A percentile compares a stretch with the other conserved stretches of the same genome.
Evolutionary conservation across 2,888 invertebrate genomes (phyloP).

Genomic region (Arctia plantaginis): DNA sequence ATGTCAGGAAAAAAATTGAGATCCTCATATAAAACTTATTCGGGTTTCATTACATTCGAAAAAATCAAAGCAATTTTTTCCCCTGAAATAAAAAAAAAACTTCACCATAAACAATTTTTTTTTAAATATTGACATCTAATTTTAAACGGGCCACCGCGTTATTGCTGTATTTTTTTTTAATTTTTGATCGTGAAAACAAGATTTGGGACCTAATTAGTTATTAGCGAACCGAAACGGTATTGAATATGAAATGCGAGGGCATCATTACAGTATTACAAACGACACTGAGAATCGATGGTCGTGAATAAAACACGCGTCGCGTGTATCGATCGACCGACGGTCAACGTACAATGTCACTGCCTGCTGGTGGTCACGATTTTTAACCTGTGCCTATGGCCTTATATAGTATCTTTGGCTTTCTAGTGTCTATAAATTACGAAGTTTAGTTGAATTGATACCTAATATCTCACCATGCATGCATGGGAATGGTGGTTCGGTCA

Average conservation of each 20-base stretch:
- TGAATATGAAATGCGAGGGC: slow-evolving; percentile 22
- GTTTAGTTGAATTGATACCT: background rate
- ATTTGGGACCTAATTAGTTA: background rate
- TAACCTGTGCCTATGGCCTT: background rate
- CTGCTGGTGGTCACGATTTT: slow-evolving; percentile 26
- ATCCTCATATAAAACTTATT: too few species aligned
- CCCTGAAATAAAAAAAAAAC: too few species aligned
- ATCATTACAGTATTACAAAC: slow-evolving; percentile 44
- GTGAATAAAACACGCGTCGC: slow-evolving; percentile 65
- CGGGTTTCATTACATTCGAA: too few species aligned
- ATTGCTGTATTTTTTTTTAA: background rate
- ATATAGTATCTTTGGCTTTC: background rate
- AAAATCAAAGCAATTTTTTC: background rate
- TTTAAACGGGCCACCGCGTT: background rate
- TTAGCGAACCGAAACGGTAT: slow-evolving; percentile 10
- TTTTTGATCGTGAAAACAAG: background rate
- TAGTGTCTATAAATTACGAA: background rate
- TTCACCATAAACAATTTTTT: too few species aligned
- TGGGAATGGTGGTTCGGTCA: too few species aligned
- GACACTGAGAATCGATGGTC: slow-evolving; percentile 61
- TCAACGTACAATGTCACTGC: slow-evolving; percentile 75
- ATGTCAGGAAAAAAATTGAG: too few species aligned
- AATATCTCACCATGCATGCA: background rate
- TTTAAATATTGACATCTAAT: background rate
- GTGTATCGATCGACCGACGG: slow-evolving; percentile 66